Conservation (phyloP, 2,888 invertebrate genomes). For the Clistopyga incitator region DNA sequence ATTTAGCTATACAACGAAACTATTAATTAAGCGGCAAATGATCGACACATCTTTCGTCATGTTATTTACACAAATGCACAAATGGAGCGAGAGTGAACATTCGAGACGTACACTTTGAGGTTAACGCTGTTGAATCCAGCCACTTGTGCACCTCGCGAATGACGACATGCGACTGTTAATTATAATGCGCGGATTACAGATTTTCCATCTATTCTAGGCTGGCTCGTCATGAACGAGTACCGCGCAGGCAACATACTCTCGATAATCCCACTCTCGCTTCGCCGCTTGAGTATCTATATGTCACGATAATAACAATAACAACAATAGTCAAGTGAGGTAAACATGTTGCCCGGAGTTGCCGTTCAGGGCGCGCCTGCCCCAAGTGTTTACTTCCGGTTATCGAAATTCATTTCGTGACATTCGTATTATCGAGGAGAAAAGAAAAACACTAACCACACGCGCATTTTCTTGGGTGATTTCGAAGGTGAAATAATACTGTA, state of each 20-base stretch:
- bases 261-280: constrained; percentile 54
- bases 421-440: constrained; percentile 6
- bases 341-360: constrained; percentile 17
- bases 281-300: constrained; percentile 48
- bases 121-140: constrained; percentile 52
- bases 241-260: constrained; percentile 52
- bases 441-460: constrained; percentile 39
- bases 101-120: constrained; percentile 58
- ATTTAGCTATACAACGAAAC: not conserved
- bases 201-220: constrained; percentile 60
- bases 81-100: constrained; percentile 14
- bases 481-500: not conserved
- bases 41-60: not conserved
- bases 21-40: not conserved
- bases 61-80: not conserved
- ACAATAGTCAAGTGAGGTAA: not conserved
- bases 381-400: constrained; percentile 24
- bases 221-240: constrained; percentile 32
- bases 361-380: constrained; percentile 39
- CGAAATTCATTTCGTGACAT: constrained; percentile 47
- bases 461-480: not conserved
- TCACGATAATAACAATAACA: constrained; percentile 10
- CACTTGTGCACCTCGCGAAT: constrained; percentile 38
- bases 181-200: constrained; percentile 54
- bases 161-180: constrained; percentile 60